A percentile compares a stretch with the other conserved stretches of the same genome.
These are phyloP conservation scores for Schlechtendalia chinensis DNA, from an alignment of 1,140 invertebrate genomes.

Conservation along the genomic window DNA sequence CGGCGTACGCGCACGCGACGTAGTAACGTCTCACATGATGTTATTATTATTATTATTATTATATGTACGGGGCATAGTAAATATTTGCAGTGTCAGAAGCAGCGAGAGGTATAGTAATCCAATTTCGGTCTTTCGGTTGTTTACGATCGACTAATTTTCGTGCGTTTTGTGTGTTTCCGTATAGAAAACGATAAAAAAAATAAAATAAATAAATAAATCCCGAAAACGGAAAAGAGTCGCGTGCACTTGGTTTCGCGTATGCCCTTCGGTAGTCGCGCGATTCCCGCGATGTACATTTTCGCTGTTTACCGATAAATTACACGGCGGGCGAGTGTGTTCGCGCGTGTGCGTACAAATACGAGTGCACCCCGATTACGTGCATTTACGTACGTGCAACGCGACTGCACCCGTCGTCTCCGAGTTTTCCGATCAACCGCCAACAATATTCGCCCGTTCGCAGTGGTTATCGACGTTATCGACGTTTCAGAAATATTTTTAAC, in stretches of 20 bases:
- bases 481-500: too few relatives aligned
- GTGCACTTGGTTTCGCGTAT: background rate
- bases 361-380: background rate
- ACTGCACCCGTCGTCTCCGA: too few relatives aligned
- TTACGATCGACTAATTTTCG: constrained; percentile 44
- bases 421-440: too few relatives aligned
- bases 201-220: background rate
- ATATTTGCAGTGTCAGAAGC: constrained; percentile 48
- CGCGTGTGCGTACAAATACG: too few relatives aligned
- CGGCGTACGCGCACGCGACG: background rate
- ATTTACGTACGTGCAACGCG: too few relatives aligned
- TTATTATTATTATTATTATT: too few relatives aligned
- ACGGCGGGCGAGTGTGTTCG: background rate
- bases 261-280: background rate
- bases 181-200: background rate
- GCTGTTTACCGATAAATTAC: constrained; percentile 1
- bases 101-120: constrained; percentile 1
- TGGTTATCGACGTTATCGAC: too few relatives aligned
- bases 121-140: constrained; percentile 8
- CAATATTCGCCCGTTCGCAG: too few relatives aligned
- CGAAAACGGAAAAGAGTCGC: background rate
- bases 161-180: constrained; percentile 15
- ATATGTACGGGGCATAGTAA: background rate
- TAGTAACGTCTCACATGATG: background rate
- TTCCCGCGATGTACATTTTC: background rate